Base-by-base conservation (phyloP, 2,888 invertebrate genomes). In the Oxystoma pomonae region DNA sequence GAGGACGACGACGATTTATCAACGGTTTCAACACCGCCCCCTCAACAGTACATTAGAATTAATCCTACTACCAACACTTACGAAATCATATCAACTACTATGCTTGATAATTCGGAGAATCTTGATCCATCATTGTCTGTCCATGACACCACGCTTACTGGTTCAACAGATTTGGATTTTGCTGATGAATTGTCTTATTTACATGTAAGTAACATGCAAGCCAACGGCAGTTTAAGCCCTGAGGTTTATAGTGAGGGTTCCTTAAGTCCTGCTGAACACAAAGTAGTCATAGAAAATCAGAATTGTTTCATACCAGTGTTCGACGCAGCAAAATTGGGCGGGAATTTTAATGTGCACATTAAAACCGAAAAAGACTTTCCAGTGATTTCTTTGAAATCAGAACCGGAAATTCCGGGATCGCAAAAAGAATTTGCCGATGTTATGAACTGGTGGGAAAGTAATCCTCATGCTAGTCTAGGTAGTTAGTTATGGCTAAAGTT, bases 91-190 rank as follows among this genome's bases (percentile, higher is more conserved):
- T 83, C 86, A 7, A 82, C 84, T 9, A 82, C 83, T 58, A 76
- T 83, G 59, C 86, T 87, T 63, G 86, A 87, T 65, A 86, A 88
- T 75, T 87, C 87, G 65, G 88, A 88, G 70, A 85, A 85, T 68
- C 67, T 77, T 35, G 79, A 79, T 56, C 74, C 77, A 53, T n/a
- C n/a, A n/a, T 67, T 75, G 53, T 70, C 73, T 19, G 72, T 76
- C 1, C 74, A 74, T 49, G 84, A 85, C 64, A 83, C 84, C 65
- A 76, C 83, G n/a, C 67, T 79, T 5, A 65, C 76, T 20, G 81
- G 82, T 70, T 70, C 83, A 1, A 80, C 81, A 65, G 82, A 83
- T 68, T 80, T 85, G 63, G 81, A 83, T 16, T 84, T 84, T 67
- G 82, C 63, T 19, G 84, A 85, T 67, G 77, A 80, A 67, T 82